phyloP scores from a whole-genome alignment of 2,113 vertebrate species.

The Elephas maximus region DNA sequence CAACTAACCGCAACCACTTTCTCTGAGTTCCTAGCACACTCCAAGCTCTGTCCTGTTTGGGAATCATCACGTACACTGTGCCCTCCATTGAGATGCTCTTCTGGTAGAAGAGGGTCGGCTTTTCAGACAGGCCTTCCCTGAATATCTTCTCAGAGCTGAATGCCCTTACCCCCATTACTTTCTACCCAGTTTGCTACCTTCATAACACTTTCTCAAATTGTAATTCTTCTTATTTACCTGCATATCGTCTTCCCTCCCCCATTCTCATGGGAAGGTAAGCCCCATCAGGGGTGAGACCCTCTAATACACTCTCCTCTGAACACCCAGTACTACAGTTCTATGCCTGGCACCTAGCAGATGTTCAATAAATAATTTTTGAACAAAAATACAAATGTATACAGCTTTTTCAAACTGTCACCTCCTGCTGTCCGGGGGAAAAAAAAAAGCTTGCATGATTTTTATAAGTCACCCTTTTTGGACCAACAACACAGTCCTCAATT shows the following conservation, averaged over 20 bases:
- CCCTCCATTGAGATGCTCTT: not conserved
- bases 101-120: not conserved
- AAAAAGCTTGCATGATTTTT: not conserved
- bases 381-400: not conserved
- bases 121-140: not conserved
- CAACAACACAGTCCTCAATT: slow-evolving; percentile 24
- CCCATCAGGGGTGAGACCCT: not conserved
- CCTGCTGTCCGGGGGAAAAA: not conserved
- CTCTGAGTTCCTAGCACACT: slow-evolving; percentile 13
- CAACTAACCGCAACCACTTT: not conserved
- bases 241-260: not conserved
- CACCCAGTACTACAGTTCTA: not conserved
- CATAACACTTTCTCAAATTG: not conserved
- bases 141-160: not conserved
- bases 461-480: not conserved
- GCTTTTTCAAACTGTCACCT: slow-evolving; percentile 36
- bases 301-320: not conserved
- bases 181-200: not conserved
- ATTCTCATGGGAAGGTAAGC: not conserved
- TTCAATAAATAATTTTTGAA: not conserved
- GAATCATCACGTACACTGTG: not conserved
- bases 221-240: slow-evolving; percentile 1
- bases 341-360: not conserved
- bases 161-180: not conserved
- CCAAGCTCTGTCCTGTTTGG: not conserved